Percentiles rank a stretch among this genome's conserved stretches.
Evolutionary conservation across 1,140 invertebrate genomes (phyloP).

Genomic region (Elysia chlorotica): DNA sequence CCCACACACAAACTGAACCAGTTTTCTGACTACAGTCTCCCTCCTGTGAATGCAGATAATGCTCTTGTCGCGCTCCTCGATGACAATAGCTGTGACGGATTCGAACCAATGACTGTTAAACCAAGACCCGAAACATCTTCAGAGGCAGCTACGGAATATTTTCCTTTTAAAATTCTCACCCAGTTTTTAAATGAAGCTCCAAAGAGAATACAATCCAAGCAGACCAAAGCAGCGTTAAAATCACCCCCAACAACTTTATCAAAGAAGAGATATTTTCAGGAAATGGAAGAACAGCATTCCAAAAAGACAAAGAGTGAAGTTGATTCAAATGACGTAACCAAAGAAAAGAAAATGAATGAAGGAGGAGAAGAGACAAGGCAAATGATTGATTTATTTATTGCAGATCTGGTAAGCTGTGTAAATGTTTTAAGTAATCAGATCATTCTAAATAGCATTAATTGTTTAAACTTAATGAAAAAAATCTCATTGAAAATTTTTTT

Average conservation of each 20-base stretch:
- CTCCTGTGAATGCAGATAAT: not conserved
- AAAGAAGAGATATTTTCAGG: conserved; percentile 9
- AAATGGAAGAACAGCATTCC: not conserved
- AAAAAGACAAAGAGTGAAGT: not conserved
- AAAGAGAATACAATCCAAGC: not conserved
- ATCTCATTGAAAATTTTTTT: no score
- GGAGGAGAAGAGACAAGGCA: not conserved
- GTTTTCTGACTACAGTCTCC: not conserved
- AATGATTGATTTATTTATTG: conserved; percentile 7
- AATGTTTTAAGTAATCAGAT: not conserved
- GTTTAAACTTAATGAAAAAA: no score
- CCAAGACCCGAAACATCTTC: not conserved
- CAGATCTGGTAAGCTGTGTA: conserved; percentile 1
- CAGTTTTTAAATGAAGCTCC: conserved; percentile 15
- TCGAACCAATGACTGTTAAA: not conserved
- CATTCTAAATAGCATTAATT: not conserved
- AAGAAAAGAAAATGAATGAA: not conserved
- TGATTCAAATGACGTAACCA: no score
- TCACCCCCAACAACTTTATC: not conserved
- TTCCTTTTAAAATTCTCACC: conserved; percentile 10
- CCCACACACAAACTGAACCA: not conserved
- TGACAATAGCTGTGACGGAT: not conserved
- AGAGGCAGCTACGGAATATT: not conserved
- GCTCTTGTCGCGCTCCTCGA: not conserved
- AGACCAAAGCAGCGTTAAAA: not conserved